Conservation (phyloP, 2,797 vertebrate genomes). For the Sardinella longiceps region DNA sequence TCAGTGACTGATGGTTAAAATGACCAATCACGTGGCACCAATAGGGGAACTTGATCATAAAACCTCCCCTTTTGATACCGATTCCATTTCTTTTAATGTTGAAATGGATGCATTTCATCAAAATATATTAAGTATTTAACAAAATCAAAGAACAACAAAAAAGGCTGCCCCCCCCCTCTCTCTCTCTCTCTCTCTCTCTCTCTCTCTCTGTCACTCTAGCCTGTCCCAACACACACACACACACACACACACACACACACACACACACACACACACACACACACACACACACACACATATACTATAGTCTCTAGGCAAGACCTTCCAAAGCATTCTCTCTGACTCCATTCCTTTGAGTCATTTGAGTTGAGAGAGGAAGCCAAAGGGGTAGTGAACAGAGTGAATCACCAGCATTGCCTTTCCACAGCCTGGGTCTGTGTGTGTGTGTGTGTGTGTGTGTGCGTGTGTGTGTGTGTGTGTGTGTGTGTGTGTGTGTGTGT, state of each 20-base stretch:
- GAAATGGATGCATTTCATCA: background rate
- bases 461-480: background rate
- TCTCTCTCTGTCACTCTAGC: background rate
- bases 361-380: slow-evolving; percentile 1
- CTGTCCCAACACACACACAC: background rate
- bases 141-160: too few species aligned
- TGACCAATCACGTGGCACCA: background rate
- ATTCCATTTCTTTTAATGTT: background rate
- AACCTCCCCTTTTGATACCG: background rate
- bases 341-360: background rate
- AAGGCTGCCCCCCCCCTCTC: too few species aligned
- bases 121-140: background rate
- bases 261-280: background rate
- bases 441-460: background rate
- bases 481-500: background rate
- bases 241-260: slow-evolving; percentile 16
- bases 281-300: background rate
- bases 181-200: background rate
- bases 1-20: background rate
- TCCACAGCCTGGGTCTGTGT: background rate
- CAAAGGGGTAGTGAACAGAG: background rate
- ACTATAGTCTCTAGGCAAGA: background rate
- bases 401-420: background rate
- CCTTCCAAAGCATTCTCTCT: background rate
- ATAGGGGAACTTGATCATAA: background rate